phyloP scores from a whole-genome alignment of 1,140 invertebrate species.

The Steinernema feltiae region DNA sequence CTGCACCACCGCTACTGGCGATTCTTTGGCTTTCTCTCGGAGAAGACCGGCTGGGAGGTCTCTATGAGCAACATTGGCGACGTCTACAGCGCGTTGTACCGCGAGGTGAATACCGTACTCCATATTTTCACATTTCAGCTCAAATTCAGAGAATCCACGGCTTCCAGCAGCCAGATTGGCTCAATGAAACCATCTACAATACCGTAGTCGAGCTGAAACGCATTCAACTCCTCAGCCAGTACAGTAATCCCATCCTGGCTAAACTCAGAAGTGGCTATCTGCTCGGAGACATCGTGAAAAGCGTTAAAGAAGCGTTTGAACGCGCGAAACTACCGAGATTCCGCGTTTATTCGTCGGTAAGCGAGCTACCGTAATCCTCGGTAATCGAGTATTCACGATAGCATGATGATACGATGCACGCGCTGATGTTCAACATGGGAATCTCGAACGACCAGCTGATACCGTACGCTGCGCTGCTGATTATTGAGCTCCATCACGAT shows the following conservation, averaged over 20 bases:
- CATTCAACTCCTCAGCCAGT: neutral
- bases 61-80: neutral
- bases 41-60: neutral
- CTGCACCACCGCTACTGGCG: neutral
- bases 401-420: neutral
- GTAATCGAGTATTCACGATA: neutral
- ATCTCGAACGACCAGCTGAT: neutral
- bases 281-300: neutral
- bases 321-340: neutral
- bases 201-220: neutral
- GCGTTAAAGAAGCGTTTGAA: neutral
- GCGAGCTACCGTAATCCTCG: neutral
- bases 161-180: neutral
- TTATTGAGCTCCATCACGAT: neutral
- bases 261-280: neutral
- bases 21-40: neutral
- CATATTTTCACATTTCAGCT: neutral
- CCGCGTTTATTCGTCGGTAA: neutral
- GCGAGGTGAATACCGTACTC: neutral
- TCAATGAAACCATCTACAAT: neutral
- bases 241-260: neutral
- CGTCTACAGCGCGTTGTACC: neutral
- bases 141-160: neutral
- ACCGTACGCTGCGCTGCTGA: neutral
- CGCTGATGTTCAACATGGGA: neutral